Evolutionary conservation across 1,140 invertebrate genomes (phyloP), one percentile per base, ranked within the genome.

Genomic region (Berghia stephanieae): DNA sequence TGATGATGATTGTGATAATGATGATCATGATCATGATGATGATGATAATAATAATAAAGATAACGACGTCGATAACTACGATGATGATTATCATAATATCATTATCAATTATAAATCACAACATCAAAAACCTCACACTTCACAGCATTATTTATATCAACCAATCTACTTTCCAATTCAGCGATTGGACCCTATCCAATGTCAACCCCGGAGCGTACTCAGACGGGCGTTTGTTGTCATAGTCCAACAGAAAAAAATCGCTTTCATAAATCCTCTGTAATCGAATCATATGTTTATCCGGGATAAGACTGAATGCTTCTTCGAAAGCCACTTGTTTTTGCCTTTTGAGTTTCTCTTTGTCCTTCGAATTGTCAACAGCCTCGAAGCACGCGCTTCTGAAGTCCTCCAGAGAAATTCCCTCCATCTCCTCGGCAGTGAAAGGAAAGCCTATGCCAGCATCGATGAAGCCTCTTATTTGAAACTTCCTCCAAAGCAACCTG

Each of bases 191-290:
- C 24, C 5, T 18, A 31, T 36, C 27, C 60, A 63, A 43, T 43
- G 60, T 43, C 5, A 31, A 24, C 2, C 38, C 55, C 4, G 60
- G 21, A 8, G 43, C 27, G 66, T 67, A 76, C 42, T 46, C 6
- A 43, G n/a, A 2, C 1, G 57, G 36, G n/a, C 43, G 43, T 68
- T 46, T 46, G 13, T 4, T 44, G 8, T 76, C 63, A 34, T 76
- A 76, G 8, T 24, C 74, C 46, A 76, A 76, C 60, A 76, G 38
- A 34, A 2, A 1, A 43, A 76, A 76, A 34, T 76, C 74, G 68
- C 68, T 49, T n/a, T 60, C 24, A 44, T 76, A 76, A 1, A 67
- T 42, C 1, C 24, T 1, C 24, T 34, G 36, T 38, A 76, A 31
- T 18, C 43, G 31, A 13, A 34, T 13, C 10, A 67, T 60, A 5